Evolutionary conservation across 2,888 invertebrate genomes (phyloP).

Genomic region (Drosophila merina): DNA sequence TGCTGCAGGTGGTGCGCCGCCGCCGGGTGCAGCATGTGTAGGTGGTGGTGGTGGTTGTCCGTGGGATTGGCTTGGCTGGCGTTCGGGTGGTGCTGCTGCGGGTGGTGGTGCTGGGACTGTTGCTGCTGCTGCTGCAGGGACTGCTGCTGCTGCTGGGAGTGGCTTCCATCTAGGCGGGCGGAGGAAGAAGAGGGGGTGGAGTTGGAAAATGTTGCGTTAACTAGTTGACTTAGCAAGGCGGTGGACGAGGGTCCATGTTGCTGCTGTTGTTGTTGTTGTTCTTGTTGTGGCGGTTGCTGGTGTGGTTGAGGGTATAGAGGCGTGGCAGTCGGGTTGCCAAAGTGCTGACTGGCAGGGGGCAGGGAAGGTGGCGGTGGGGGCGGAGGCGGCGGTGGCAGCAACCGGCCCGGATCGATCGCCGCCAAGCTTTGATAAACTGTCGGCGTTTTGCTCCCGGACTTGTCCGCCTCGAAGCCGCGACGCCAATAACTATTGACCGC

Average conservation of each 20-base stretch:
- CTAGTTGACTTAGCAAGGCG: slow-evolving; percentile 84
- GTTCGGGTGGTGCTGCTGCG: slow-evolving; percentile 46
- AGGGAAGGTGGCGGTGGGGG: slow-evolving; percentile 66
- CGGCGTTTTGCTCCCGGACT: slow-evolving; percentile 80
- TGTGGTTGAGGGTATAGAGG: slow-evolving; percentile 17
- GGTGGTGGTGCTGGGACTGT: slow-evolving; percentile 38
- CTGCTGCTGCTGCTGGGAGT: slow-evolving; percentile 48
- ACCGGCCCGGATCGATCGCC: slow-evolving; percentile 53
- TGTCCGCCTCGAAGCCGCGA: slow-evolving; percentile 87
- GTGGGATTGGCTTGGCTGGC: slow-evolving; percentile 32
- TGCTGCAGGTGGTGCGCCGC: slow-evolving; percentile 60
- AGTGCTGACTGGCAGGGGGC: slow-evolving; percentile 26
- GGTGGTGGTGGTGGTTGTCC: slow-evolving; percentile 46
- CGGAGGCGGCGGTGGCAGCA: slow-evolving; percentile 84
- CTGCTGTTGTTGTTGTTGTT: slow-evolving; percentile 60
- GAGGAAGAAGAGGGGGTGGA: slow-evolving; percentile 57
- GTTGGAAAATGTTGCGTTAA: slow-evolving; percentile 83
- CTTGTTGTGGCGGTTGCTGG: slow-evolving; percentile 43
- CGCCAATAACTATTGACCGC: slow-evolving; percentile 87
- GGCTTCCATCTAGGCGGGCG: slow-evolving; percentile 66
- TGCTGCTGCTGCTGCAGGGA: slow-evolving; percentile 19
- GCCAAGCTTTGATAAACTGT: slow-evolving; percentile 79
- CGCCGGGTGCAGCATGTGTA: slow-evolving; percentile 57
- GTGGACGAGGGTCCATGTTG: slow-evolving; percentile 85
- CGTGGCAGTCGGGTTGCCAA: slow-evolving; percentile 25